Conservation (phyloP, 2,888 invertebrate species). For the Drosophila nr. perissopoda region DNA sequence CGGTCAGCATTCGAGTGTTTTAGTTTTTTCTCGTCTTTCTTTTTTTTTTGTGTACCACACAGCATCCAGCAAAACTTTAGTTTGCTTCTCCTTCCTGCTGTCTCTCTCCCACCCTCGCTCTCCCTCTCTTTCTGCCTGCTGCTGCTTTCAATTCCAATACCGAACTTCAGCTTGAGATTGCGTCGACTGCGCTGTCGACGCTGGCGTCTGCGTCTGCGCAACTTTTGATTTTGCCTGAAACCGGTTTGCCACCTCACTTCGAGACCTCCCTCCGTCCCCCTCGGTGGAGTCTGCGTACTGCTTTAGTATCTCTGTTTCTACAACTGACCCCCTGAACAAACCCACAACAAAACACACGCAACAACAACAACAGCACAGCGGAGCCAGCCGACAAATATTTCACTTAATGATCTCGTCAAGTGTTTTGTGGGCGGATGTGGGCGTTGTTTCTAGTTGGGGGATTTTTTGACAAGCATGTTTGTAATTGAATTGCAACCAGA, state of each 20-base stretch:
- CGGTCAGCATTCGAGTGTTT: slow-evolving; percentile 54
- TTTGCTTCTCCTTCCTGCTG: slow-evolving; percentile 29
- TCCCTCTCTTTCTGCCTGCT: background rate
- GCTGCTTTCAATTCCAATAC: slow-evolving; percentile 17
- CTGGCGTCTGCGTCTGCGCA: slow-evolving; percentile 64
- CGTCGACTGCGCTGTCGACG: slow-evolving; percentile 36
- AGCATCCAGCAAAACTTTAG: slow-evolving; percentile 62
- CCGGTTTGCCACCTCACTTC: slow-evolving; percentile 60
- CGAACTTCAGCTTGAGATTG: slow-evolving; percentile 29
- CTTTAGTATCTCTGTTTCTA: slow-evolving; percentile 31
- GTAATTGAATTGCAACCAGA: slow-evolving; percentile 8
- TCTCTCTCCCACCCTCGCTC: slow-evolving; percentile 16
- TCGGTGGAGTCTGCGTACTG: slow-evolving; percentile 45
- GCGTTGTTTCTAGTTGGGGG: background rate
- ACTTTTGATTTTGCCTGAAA: slow-evolving; percentile 80
- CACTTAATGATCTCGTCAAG: slow-evolving; percentile 54
- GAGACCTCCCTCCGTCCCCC: slow-evolving; percentile 26
- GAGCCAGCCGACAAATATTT: slow-evolving; percentile 59
- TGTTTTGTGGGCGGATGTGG: slow-evolving; percentile 52
- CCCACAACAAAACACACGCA: slow-evolving; percentile 30
- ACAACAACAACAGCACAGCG: slow-evolving; percentile 13
- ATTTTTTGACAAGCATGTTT: background rate
- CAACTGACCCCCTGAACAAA: slow-evolving; percentile 54
- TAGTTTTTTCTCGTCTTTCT: slow-evolving; percentile 35
- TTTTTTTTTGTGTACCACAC: slow-evolving; percentile 23